Percentiles rank a stretch among this genome's conserved stretches.
phyloP scores from a whole-genome alignment of 2,797 vertebrate species.

The Tragopan temminckii region DNA sequence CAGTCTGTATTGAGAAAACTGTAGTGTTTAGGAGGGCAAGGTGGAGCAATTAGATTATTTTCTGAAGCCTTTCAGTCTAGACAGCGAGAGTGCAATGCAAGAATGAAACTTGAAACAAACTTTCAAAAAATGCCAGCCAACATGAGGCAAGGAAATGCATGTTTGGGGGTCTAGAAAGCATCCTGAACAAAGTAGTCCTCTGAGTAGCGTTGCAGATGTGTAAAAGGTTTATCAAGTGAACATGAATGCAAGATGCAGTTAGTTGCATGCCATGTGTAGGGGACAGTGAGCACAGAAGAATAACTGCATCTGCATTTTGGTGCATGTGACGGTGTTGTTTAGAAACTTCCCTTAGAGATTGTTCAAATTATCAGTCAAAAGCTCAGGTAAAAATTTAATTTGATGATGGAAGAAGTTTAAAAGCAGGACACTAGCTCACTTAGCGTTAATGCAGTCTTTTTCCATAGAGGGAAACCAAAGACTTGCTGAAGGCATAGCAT shows the following conservation, averaged over 20 bases:
- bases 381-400: not conserved
- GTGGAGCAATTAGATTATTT: not conserved
- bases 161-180: not conserved
- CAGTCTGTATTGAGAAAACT: not conserved
- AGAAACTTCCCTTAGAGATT: not conserved
- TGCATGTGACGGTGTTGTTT: not conserved
- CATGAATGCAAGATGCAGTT: not conserved
- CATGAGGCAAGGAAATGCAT: not conserved
- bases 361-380: not conserved
- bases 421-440: conserved; percentile 3
- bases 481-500: conserved; percentile 22
- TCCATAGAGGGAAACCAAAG: conserved; percentile 55
- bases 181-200: not conserved
- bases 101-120: not conserved
- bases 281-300: not conserved
- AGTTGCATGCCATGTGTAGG: too few species aligned
- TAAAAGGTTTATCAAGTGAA: not conserved
- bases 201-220: not conserved
- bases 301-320: not conserved
- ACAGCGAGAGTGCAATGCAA: not conserved
- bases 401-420: conserved; percentile 51
- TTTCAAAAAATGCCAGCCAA: not conserved
- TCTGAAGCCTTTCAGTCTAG: not conserved
- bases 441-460: conserved; percentile 34
- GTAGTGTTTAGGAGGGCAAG: not conserved